Evolutionary conservation across 2,797 vertebrate genomes (phyloP).

Genomic region (Luscinia megarhynchos): DNA sequence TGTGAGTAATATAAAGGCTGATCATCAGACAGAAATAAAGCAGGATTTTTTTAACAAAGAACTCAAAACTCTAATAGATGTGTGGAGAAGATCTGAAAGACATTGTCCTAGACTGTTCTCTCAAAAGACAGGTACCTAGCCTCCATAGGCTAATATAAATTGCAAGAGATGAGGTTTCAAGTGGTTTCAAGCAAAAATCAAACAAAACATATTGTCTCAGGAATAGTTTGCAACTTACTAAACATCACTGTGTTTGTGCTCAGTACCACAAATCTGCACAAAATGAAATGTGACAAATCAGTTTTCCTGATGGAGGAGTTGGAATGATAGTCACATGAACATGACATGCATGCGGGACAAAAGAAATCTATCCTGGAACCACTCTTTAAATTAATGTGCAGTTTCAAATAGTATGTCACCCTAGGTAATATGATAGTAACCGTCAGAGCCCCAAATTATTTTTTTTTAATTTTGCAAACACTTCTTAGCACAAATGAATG

Average conservation of each 20-base stretch:
- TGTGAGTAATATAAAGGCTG: background rate
- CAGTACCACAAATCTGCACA: background rate
- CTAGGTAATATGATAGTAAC: background rate
- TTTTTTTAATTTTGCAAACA: background rate
- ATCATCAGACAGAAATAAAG: background rate
- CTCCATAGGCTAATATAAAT: background rate
- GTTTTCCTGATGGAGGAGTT: background rate
- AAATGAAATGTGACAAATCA: background rate
- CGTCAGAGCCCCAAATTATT: background rate
- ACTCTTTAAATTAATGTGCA: background rate
- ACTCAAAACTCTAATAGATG: background rate
- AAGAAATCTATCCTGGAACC: background rate
- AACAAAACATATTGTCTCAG: background rate
- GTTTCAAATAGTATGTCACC: background rate
- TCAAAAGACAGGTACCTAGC: background rate
- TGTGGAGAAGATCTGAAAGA: background rate
- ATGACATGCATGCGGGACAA: fast-evolving
- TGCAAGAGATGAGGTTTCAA: background rate
- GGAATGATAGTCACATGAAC: background rate
- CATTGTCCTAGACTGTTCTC: background rate
- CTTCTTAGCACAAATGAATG: background rate
- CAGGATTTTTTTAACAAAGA: background rate
- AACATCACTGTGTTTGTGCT: background rate
- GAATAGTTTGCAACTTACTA: background rate
- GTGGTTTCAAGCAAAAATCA: background rate